These are phyloP conservation scores for Sycophila sp. DNA, from an alignment of 1,140 invertebrate genomes.

Conservation along the genomic window DNA sequence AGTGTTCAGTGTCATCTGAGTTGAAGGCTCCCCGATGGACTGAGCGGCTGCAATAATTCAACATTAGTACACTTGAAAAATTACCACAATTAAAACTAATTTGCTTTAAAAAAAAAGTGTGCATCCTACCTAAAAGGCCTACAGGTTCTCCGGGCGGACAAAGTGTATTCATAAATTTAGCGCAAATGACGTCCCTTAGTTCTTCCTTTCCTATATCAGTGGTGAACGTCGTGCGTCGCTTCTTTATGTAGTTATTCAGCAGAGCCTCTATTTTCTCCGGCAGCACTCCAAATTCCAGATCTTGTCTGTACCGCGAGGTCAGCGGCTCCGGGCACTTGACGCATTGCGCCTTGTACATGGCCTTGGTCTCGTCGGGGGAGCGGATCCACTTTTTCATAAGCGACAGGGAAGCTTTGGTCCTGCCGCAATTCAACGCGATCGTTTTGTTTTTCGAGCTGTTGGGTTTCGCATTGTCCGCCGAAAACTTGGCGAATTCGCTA, in stretches of 20 bases:
- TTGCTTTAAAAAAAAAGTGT: neutral
- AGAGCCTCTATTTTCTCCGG: slow-evolving; percentile 81
- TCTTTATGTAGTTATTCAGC: slow-evolving; percentile 73
- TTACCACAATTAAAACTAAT: neutral
- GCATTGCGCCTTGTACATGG: slow-evolving; percentile 58
- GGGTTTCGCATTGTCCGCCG: slow-evolving; percentile 50
- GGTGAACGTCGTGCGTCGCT: slow-evolving; percentile 52
- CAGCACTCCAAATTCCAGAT: slow-evolving; percentile 82
- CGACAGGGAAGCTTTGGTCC: slow-evolving; percentile 63
- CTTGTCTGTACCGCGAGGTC: slow-evolving; percentile 74
- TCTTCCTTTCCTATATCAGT: slow-evolving; percentile 60
- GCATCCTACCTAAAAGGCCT: slow-evolving; percentile 71
- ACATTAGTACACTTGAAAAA: neutral
- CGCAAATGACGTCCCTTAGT: slow-evolving; percentile 77
- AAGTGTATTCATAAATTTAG: slow-evolving; percentile 81
- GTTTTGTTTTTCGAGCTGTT: slow-evolving; percentile 45
- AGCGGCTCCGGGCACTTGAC: slow-evolving; percentile 79
- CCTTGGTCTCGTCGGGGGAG: slow-evolving; percentile 69
- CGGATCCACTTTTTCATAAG: slow-evolving; percentile 74
- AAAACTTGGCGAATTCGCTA: slow-evolving; percentile 56
- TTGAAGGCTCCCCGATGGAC: slow-evolving; percentile 95
- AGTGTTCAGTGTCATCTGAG: slow-evolving; percentile 97
- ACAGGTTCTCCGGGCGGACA: slow-evolving; percentile 95
- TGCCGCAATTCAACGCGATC: slow-evolving; percentile 48
- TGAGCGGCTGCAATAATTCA: slow-evolving; percentile 76